Base-by-base conservation (phyloP, 1,140 invertebrate species). In the Mactra quadrangularis region DNA sequence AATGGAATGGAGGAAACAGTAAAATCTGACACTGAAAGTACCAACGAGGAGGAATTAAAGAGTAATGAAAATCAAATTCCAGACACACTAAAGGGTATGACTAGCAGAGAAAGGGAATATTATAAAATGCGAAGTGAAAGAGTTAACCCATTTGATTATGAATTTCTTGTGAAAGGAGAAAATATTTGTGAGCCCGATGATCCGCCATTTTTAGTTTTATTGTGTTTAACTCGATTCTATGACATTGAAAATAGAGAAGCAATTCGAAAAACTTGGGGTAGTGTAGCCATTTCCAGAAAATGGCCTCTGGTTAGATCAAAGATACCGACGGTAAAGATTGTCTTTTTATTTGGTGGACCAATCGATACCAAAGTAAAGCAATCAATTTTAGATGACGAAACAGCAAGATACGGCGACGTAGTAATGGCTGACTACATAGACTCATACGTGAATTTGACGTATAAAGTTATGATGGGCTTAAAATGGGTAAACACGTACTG, bases 401-500 rank as follows among this genome's bases (percentile, higher is more conserved):
- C 45, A 31, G 11, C 17, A 0, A 13, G 47, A 22, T 71, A 57
- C 25, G 77, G 77, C 29, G 77, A 81, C n/a, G 60, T 81, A 59
- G 66, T 71, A 19, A 25, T 33, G 19, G 77, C 55, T 3, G 77
- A 71, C 17, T 70, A 71, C 47, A 59, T 29, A 19, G 77, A 81
- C 13, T 57, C 77, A 47, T 81, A 71, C 71, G 27, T 6, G 22
- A 81, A 81, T 52, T 70, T 78, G 25, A 62, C 75, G 22, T 17
- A 29, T 45, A 70, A 84, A 78, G 47, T 79, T 0, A 59, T 78
- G 19, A 57, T 60, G 38, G 95, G 95, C 3, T 94, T 97, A 29
- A 96, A 96, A 90, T 97, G 96, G 95, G 94, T 95, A 55, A 94
- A 94, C 6, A 95, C 95, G 89, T 94, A 95, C 92, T 95, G 93